Conservation (phyloP, 2,888 invertebrate species). For the Dascillus cervinus region DNA sequence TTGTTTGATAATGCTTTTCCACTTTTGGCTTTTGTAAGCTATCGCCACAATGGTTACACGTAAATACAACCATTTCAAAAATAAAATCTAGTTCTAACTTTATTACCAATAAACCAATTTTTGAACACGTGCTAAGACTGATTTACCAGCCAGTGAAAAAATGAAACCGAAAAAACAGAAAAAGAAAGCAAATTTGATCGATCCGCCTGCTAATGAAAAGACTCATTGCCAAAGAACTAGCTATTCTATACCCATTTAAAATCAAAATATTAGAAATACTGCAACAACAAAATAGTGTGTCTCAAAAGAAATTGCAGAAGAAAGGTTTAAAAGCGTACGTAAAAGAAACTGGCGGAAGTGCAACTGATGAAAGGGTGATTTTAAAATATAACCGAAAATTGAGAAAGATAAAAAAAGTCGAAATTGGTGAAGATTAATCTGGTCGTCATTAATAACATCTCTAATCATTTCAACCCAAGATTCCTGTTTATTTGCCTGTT, state of each 20-base stretch:
- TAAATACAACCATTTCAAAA: conserved; percentile 81
- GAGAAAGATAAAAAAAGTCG: conserved; percentile 57
- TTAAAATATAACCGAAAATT: conserved; percentile 67
- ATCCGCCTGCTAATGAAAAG: background rate
- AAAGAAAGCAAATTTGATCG: background rate
- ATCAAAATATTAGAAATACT: conserved; percentile 27
- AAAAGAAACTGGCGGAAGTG: conserved; percentile 38
- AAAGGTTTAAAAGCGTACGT: conserved; percentile 63
- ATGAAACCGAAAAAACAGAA: background rate
- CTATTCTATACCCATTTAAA: conserved; percentile 10
- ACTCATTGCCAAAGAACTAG: background rate
- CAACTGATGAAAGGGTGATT: conserved; percentile 54
- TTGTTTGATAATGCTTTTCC: conserved; percentile 73
- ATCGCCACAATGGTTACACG: conserved; percentile 87
- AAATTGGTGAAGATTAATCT: conserved; percentile 53
- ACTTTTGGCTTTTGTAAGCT: conserved; percentile 86
- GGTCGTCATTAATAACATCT: conserved; percentile 52
- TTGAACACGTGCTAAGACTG: too few relatives aligned
- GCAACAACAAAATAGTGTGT: conserved; percentile 53
- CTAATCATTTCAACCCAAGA: conserved; percentile 72
- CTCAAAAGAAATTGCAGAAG: conserved; percentile 66
- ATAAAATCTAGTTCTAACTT: conserved; percentile 6
- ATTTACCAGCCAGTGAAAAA: background rate
- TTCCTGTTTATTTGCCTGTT: conserved; percentile 82
- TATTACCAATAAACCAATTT: conserved; percentile 4